Base-by-base conservation (phyloP, 2,113 vertebrate species). In the Bubo bubo region DNA sequence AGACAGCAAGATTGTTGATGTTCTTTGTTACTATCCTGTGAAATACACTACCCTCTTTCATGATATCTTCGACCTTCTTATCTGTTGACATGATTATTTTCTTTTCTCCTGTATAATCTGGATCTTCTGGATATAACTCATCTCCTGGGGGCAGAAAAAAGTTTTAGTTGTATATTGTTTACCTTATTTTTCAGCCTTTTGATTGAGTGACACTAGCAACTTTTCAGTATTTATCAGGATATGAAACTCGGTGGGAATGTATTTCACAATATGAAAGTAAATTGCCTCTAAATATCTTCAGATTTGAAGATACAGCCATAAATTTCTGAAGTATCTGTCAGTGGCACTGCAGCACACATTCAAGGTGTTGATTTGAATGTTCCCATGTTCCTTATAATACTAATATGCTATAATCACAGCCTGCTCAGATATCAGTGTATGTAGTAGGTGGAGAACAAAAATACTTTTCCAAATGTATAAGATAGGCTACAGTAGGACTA, bases 81-180 rank as follows among this genome's bases (percentile, higher is more conserved):
- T 98, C 92, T 91, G 96, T 98, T 85, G 95, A 95, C 95, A 97
- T 63, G n/a, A 20, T 6, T 3, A 32, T 63, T 79, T 97, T 90
- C 39, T 32, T 60, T n/a, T 98, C 95, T 74, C 98, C 98, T 67
- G 97, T 95, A 79, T 93, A 97, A 79, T 98, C 90, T 55, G 98
- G 96, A 87, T 98, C 97, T 95, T 98, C 97, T 5, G 97, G 93
- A 83, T 99, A 98, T 23, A 98, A 94, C 22, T 98, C 98, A 91
- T 99, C 98, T 73, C 98, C 98, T 98, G 66, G 32, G 32, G 52
- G 11, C 16, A 60, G 20, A 80, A 91, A 85, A 37, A 58, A 62
- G 56, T 45, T 92, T 81, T 67, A 63, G 67, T 95, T 95, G 81
- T 7, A 81, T 23, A 71, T 22, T 80, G 22, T 39, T 41, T 80